Evolutionary conservation across 2,888 invertebrate genomes (phyloP), one percentile per base, ranked within the genome.

Genomic region (Leptinotarsa rubiginosa): DNA sequence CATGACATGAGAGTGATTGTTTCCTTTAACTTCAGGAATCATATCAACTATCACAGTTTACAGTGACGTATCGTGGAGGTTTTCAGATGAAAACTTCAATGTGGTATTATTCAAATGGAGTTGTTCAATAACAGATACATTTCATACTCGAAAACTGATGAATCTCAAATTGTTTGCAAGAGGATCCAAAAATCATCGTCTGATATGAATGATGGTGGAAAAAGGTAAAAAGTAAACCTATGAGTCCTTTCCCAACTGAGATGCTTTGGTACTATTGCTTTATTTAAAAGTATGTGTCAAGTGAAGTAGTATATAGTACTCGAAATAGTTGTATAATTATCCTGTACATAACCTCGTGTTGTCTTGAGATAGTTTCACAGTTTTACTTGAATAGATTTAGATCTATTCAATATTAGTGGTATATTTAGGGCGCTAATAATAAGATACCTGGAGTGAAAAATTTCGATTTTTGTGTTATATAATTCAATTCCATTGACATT

Each of bases 231-330:
- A 54, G 7, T 31, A 31, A 31, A 25, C 59, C 47, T 31, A n/a
- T 54, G 47, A 54, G 25, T 56, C 64, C 68, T 69, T 69, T 69
- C 68, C 49, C 47, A 69, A 71, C 68, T 20, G 54, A 72, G 56
- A 85, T 84, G 87, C 87, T 88, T 88, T 87, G 87, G 87, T 87
- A 87, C 85, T 85, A 86, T 85, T 85, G 87, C 87, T 88, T 88
- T 88, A 88, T 86, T 85, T 75, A 56, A 73, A 72, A 66, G 59
- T 70, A 74, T 66, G 66, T 49, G 56, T 70, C 59, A 73, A 73
- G 69, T 75, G n/a, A 66, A 54, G 22, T 50, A 70, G 69, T 75
- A 76, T 73, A 71, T 78, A 74, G 64, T 78, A 50, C 54, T 70
- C 73, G 49, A 78, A 71, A 78, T 75, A 74, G 79, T 78, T 79